phyloP scores from a whole-genome alignment of 1,140 invertebrate species.

The Schlechtendalia chinensis region DNA sequence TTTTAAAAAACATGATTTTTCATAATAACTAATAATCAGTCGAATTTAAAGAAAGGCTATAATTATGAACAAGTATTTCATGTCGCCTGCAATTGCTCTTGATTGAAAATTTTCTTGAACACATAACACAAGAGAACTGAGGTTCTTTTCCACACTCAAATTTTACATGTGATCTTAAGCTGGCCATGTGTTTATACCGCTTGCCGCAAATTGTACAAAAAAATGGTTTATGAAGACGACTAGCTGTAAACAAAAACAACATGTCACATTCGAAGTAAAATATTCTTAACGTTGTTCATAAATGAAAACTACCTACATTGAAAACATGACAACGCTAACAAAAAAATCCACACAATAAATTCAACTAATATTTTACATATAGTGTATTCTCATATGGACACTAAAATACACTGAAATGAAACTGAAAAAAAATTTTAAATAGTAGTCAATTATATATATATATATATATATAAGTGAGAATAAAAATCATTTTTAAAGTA shows the following conservation, averaged over 20 bases:
- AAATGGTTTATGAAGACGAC: slow-evolving; percentile 56
- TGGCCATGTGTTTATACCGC: slow-evolving; percentile 53
- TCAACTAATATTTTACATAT: not conserved
- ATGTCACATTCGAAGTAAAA: slow-evolving; percentile 2
- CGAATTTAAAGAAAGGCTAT: slow-evolving; percentile 35
- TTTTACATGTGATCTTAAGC: slow-evolving; percentile 55
- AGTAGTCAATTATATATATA: not conserved
- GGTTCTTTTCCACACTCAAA: slow-evolving; percentile 57
- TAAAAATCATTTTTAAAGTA: not conserved
- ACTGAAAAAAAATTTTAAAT: not conserved
- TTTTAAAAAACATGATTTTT: not conserved
- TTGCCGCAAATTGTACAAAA: slow-evolving; percentile 51
- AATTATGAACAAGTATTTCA: slow-evolving; percentile 37
- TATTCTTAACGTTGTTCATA: not conserved
- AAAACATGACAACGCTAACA: slow-evolving; percentile 9
- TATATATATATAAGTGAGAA: not conserved
- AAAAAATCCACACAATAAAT: slow-evolving; percentile 4
- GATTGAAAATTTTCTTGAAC: slow-evolving; percentile 53
- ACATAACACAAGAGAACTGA: slow-evolving; percentile 55
- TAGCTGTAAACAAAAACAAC: slow-evolving; percentile 50
- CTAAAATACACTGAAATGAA: not conserved
- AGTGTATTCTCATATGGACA: not conserved
- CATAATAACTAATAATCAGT: slow-evolving; percentile 20
- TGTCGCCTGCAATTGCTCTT: slow-evolving; percentile 52
- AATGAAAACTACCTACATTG: not conserved